Conservation (phyloP, 2,888 invertebrate genomes). For the Tenthredo mesomela region DNA sequence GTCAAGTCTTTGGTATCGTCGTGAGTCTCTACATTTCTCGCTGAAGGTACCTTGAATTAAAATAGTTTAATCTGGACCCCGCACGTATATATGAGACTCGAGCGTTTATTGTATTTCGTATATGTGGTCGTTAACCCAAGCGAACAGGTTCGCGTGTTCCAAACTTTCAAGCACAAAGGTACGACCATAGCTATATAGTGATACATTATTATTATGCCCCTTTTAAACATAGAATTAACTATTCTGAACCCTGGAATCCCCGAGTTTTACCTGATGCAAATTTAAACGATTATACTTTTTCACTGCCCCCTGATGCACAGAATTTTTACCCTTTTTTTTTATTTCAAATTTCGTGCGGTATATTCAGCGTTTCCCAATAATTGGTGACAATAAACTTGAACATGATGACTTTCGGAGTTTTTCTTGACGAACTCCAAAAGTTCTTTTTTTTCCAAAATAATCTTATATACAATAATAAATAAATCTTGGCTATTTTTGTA, state of each 20-base stretch:
- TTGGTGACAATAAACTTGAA: background rate
- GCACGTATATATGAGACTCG: background rate
- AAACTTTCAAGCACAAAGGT: slow-evolving; percentile 39
- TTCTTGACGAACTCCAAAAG: background rate
- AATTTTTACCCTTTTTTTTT: background rate
- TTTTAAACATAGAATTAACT: slow-evolving; percentile 1
- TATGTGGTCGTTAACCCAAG: slow-evolving; percentile 35
- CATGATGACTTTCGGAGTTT: background rate
- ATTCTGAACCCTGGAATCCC: background rate
- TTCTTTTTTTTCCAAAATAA: no score
- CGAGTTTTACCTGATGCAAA: background rate
- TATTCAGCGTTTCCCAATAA: background rate
- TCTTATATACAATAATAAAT: no score
- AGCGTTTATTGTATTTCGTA: slow-evolving; percentile 29
- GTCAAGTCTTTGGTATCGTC: background rate
- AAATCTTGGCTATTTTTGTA: background rate
- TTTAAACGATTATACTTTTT: background rate
- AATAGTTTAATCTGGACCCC: slow-evolving; percentile 40
- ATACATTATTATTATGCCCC: slow-evolving; percentile 1
- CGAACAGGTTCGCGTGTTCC: slow-evolving; percentile 31
- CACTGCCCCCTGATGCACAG: background rate
- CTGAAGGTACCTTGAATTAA: slow-evolving; percentile 11
- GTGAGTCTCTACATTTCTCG: background rate
- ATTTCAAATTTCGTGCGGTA: background rate
- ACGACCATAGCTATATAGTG: slow-evolving; percentile 36